phyloP scores from a whole-genome alignment of 2,797 vertebrate genomes.

The Falco novaeseelandiae region DNA sequence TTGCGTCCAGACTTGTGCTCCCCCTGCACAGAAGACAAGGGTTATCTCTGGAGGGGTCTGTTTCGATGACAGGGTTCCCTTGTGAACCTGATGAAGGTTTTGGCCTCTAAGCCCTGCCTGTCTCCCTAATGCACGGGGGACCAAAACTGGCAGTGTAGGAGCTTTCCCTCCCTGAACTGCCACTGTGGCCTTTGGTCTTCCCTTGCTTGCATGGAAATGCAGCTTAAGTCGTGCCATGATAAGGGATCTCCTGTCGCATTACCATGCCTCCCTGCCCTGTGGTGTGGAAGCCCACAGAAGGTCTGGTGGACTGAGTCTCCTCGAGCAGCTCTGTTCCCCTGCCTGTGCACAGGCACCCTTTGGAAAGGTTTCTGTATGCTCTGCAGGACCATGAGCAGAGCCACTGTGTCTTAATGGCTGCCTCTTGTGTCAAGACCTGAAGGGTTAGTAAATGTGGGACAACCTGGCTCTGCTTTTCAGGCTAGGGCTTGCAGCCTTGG shows the following conservation, averaged over 20 bases:
- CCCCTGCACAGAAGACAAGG: not conserved
- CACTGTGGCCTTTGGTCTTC: not conserved
- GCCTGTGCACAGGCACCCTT: accelerated
- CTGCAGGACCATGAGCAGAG: not conserved
- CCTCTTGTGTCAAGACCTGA: not conserved
- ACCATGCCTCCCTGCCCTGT: not conserved
- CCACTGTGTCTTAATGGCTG: accelerated
- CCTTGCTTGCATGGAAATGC: not conserved
- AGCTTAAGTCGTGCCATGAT: not conserved
- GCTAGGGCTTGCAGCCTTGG: accelerated
- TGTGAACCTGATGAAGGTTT: not conserved
- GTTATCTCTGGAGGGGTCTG: not conserved
- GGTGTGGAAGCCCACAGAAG: not conserved
- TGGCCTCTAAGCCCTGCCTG: not conserved
- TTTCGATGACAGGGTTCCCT: not conserved
- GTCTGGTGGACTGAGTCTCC: not conserved
- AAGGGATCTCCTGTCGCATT: not conserved
- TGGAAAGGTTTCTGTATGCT: not conserved
- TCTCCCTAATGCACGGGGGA: not conserved
- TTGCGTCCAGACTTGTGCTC: not conserved
- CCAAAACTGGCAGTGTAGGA: not conserved
- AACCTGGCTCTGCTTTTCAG: too few species aligned
- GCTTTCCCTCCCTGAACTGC: not conserved
- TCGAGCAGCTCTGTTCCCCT: not conserved
- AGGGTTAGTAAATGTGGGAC: not conserved